phyloP scores from a whole-genome alignment of 2,888 invertebrate species.

The Falcaria lacertinaria region DNA sequence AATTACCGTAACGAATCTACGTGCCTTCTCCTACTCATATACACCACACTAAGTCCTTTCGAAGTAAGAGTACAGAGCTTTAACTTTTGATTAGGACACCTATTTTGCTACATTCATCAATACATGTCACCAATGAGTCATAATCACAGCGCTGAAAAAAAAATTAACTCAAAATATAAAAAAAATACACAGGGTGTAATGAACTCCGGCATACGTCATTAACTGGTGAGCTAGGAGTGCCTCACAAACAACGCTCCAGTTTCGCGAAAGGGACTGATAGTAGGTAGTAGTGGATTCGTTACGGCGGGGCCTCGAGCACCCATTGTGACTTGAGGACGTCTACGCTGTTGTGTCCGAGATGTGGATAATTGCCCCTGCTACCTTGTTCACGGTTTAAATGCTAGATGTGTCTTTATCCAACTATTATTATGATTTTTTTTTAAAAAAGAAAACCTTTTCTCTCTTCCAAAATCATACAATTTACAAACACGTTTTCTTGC shows the following conservation, averaged over 20 bases:
- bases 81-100: no score
- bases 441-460: no score
- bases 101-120: no score
- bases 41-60: no score
- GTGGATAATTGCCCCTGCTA: slow-evolving; percentile 73
- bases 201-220: slow-evolving; percentile 68
- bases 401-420: slow-evolving; percentile 7
- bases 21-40: no score
- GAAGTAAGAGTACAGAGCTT: no score
- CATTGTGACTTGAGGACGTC: slow-evolving; percentile 74
- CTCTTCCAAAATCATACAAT: no score
- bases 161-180: not conserved
- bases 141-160: no score
- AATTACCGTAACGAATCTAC: no score
- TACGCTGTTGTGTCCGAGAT: slow-evolving; percentile 76
- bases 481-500: no score
- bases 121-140: no score
- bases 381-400: slow-evolving; percentile 17
- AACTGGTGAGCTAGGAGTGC: slow-evolving; percentile 58
- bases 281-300: slow-evolving; percentile 74
- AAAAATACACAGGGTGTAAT: slow-evolving; percentile 42
- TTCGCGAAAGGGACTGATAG: slow-evolving; percentile 61
- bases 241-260: slow-evolving; percentile 73
- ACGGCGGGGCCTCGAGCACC: slow-evolving; percentile 69
- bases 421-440: no score